These are phyloP conservation scores for Eonycteris spelaea DNA, from an alignment of 2,113 vertebrate species.

Conservation along the genomic window DNA sequence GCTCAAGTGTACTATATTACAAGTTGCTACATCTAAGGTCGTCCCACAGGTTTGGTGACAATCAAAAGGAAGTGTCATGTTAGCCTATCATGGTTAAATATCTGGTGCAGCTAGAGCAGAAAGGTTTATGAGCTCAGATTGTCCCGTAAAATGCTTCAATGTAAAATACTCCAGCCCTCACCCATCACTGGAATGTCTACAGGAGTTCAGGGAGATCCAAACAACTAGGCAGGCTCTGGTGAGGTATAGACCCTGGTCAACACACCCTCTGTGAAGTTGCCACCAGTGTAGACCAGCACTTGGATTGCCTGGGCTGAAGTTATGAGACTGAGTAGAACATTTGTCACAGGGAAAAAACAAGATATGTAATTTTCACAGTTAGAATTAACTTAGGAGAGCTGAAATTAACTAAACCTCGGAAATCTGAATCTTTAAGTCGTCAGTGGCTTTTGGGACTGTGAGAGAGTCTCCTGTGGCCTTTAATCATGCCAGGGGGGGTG, in stretches of 20 bases:
- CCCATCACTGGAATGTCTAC: constrained; percentile 5
- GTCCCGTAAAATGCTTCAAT: neutral
- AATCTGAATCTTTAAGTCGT: constrained; percentile 38
- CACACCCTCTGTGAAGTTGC: neutral
- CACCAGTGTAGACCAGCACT: neutral
- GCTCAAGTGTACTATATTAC: neutral
- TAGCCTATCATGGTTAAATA: neutral
- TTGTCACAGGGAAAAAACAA: neutral
- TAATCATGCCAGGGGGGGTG: constrained; percentile 65
- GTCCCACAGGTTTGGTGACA: neutral
- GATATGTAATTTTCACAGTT: constrained; percentile 66
- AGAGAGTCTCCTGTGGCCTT: constrained; percentile 35
- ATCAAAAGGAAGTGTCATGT: neutral
- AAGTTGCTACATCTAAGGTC: neutral
- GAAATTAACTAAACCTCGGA: constrained; percentile 55
- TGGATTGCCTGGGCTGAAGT: neutral
- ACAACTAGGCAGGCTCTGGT: neutral
- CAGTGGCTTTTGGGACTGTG: constrained; percentile 29
- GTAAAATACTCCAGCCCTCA: neutral
- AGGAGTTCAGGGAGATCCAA: neutral
- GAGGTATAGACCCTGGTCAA: neutral
- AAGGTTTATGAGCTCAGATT: neutral
- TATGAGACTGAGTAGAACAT: neutral
- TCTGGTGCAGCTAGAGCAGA: neutral
- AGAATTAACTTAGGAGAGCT: constrained; percentile 67